These are phyloP conservation scores for Bothrops jararaca DNA, from an alignment of 2,113 vertebrate genomes.

Conservation along the genomic window DNA sequence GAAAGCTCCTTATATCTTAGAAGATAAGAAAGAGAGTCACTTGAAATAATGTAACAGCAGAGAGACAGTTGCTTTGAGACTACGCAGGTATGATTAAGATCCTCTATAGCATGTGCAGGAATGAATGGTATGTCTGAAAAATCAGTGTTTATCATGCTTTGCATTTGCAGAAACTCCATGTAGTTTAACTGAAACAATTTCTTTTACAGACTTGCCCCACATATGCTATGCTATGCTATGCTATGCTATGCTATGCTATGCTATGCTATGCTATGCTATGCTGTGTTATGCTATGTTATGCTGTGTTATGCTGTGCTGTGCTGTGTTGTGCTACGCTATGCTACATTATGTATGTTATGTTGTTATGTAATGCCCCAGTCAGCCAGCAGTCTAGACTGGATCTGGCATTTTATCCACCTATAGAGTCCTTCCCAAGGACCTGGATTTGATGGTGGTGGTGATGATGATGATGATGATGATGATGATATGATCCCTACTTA, in stretches of 20 bases:
- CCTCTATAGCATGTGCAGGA: background rate
- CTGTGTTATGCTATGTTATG: too few relatives aligned
- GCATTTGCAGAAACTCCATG: background rate
- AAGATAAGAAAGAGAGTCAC: constrained; percentile 15
- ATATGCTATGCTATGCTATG: background rate
- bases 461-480: background rate
- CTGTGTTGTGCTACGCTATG: background rate
- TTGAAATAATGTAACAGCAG: constrained; percentile 7
- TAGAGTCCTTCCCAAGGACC: too few relatives aligned
- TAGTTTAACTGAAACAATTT: constrained; percentile 10
- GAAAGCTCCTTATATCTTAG: constrained; percentile 17
- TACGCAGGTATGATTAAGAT: background rate
- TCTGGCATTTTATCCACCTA: background rate
- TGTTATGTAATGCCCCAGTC: background rate
- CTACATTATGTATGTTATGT: too few relatives aligned
- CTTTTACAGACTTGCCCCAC: background rate
- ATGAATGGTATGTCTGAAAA: background rate
- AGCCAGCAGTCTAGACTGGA: background rate
- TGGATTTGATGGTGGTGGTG: background rate
- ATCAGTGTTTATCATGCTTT: background rate
- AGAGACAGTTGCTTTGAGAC: constrained; percentile 33
- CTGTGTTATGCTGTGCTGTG: too few relatives aligned
- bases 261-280: too few relatives aligned
- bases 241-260: too few relatives aligned
- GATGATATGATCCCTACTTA: background rate